Evolutionary conservation across 2,888 invertebrate genomes (phyloP), one percentile per base, ranked within the genome.

Genomic region (Heteromurus nitidus): DNA sequence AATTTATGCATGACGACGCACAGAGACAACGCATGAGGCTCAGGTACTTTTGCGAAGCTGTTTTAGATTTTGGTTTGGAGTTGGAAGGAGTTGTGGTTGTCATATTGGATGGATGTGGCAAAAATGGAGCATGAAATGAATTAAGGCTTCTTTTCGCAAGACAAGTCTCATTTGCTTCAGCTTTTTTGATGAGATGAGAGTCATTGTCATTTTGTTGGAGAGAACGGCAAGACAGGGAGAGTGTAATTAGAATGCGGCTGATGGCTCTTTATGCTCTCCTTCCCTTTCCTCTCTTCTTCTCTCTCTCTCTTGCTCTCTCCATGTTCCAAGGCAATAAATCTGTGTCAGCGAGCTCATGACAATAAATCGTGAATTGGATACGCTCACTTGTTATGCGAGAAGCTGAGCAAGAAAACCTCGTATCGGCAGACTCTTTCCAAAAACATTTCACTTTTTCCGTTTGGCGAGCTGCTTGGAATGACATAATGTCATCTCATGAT

Each of bases 351-450:
- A 72, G 70, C 79, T 79, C 79, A 79, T 79, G 79, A 79, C 79
- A 79, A 79, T 79, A 79, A 79, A 79, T 79, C 53, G 70, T 79
- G 72, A 79, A 79, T 79, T 79, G 70, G 79, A 79, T 79, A 72
- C 79, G 79, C 64, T 79, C 70, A 79, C 79, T 79, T 79, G 79
- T 79, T 70, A 70, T 69, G 42, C 26, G 55, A n/a, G n/a, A n/a
- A n/a, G n/a, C n/a, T n/a, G n/a, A n/a, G n/a, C n/a, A n/a, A n/a
- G n/a, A n/a, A n/a, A n/a, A n/a, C n/a, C n/a, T n/a, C n/a, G n/a
- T n/a, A 11, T 42, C 13, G 9, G 13, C 9, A 42, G 13, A 42
- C 42, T 42, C 13, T 42, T 42, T 42, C 9, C 42, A 42, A 42
- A 42, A 42, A 13, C 13, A 42, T n/a, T n/a, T n/a, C n/a, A n/a